Evolutionary conservation across 1,140 invertebrate species (phyloP).

Genomic region (Tetramorium alpestre): DNA sequence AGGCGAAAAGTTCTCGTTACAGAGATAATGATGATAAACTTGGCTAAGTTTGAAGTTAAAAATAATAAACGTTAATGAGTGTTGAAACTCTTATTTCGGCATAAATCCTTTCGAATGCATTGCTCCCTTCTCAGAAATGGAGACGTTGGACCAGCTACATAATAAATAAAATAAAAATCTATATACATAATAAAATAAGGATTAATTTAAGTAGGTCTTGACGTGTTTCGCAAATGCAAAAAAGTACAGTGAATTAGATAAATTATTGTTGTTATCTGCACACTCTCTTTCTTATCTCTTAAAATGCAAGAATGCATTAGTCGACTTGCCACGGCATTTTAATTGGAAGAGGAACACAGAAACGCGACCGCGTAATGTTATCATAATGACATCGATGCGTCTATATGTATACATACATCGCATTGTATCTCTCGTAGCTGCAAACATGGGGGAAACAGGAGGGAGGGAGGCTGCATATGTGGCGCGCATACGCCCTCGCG

Average conservation of each 20-base stretch:
- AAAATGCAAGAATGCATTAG: neutral
- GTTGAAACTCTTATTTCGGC: neutral
- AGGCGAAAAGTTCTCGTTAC: neutral
- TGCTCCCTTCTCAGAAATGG: neutral
- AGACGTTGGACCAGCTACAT: neutral
- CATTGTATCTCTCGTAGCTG: neutral
- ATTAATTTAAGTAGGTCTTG: neutral
- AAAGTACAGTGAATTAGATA: neutral
- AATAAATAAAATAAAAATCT: neutral
- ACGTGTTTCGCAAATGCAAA: neutral
- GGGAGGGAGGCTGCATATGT: neutral
- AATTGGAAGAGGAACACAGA: neutral
- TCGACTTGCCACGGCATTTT: neutral
- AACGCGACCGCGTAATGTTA: neutral
- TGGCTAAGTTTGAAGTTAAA: neutral
- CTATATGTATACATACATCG: neutral
- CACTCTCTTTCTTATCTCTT: neutral
- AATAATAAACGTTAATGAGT: neutral
- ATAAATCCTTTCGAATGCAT: neutral
- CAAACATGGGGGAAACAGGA: neutral
- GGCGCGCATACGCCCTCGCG: slow-evolving; percentile 2
- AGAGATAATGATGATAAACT: neutral
- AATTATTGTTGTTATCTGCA: neutral
- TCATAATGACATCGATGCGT: neutral
- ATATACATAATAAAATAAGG: neutral